Evolutionary conservation across 2,797 vertebrate genomes (phyloP).

Genomic region (Synanceia verrucosa): DNA sequence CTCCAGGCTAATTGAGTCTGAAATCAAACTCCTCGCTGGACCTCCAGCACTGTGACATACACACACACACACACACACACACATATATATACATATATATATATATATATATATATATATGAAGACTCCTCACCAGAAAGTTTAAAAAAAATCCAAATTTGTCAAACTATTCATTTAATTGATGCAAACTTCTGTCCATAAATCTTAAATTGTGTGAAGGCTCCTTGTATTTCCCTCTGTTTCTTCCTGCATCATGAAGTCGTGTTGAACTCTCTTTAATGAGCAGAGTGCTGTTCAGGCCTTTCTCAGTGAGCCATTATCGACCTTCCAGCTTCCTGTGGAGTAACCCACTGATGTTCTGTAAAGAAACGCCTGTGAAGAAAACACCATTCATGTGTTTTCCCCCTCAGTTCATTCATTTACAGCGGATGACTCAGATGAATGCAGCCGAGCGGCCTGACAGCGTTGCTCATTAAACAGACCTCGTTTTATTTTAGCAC

Average conservation of each 20-base stretch:
- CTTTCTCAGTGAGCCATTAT: slow-evolving; percentile 45
- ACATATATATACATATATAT: background rate
- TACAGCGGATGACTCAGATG: slow-evolving; percentile 50
- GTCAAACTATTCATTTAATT: background rate
- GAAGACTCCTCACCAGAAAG: slow-evolving; percentile 5
- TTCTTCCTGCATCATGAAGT: background rate
- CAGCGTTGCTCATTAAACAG: slow-evolving; percentile 54
- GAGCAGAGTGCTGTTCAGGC: slow-evolving; percentile 31
- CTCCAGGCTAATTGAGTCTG: slow-evolving; percentile 73
- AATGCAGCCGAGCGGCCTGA: slow-evolving; percentile 25
- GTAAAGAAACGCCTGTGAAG: slow-evolving; percentile 19
- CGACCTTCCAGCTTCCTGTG: background rate
- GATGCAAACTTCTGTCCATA: background rate
- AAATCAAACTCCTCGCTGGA: slow-evolving; percentile 70
- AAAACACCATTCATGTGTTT: slow-evolving; percentile 31
- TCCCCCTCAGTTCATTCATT: slow-evolving; percentile 45
- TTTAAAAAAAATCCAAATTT: background rate
- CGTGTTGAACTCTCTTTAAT: background rate
- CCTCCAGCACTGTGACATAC: slow-evolving; percentile 43
- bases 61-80: slow-evolving; percentile 28
- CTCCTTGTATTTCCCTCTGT: background rate
- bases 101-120: background rate
- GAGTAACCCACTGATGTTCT: slow-evolving; percentile 31
- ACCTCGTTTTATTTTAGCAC: slow-evolving; percentile 37
- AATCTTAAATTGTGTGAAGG: background rate